These are phyloP conservation scores for Flexamia atlantica DNA, from an alignment of 2,888 invertebrate species.

Conservation along the genomic window DNA sequence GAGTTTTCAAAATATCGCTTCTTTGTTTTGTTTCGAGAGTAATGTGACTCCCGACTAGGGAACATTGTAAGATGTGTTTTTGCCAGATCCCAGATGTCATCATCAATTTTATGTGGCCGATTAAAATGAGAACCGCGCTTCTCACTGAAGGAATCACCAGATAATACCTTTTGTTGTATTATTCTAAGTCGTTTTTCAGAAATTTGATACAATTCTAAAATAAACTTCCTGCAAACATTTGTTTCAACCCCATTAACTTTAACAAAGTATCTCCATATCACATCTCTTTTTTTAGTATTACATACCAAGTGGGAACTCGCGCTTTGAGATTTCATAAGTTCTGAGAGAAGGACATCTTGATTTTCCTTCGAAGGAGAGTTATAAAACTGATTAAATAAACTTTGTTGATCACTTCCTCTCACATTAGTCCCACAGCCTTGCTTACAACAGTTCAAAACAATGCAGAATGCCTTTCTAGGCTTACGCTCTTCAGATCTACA, in stretches of 20 bases:
- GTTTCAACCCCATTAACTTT: conserved; percentile 17
- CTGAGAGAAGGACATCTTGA: conserved; percentile 21
- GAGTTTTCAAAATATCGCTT: conserved; percentile 41
- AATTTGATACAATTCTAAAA: not conserved
- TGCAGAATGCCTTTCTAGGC: conserved; percentile 10
- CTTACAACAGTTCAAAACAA: conserved; percentile 25
- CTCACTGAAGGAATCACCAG: conserved; percentile 1
- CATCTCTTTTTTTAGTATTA: not conserved
- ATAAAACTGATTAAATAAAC: conserved; percentile 22
- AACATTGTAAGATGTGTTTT: too few relatives aligned
- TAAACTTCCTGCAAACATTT: conserved; percentile 10
- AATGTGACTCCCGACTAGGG: not conserved
- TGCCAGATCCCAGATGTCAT: not conserved
- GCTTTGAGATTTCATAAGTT: conserved; percentile 16
- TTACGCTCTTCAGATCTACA: conserved; percentile 19
- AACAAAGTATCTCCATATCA: not conserved
- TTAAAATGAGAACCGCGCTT: not conserved
- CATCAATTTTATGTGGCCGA: conserved; percentile 8
- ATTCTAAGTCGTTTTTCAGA: not conserved
- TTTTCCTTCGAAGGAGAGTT: conserved; percentile 17
- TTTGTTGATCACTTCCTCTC: conserved; percentile 18
- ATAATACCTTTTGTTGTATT: conserved; percentile 7
- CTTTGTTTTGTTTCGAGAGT: conserved; percentile 18
- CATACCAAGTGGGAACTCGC: conserved; percentile 1
- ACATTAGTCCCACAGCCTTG: conserved; percentile 24